Base-by-base conservation (phyloP, 1,140 invertebrate genomes). In the Camponotus floridanus region DNA sequence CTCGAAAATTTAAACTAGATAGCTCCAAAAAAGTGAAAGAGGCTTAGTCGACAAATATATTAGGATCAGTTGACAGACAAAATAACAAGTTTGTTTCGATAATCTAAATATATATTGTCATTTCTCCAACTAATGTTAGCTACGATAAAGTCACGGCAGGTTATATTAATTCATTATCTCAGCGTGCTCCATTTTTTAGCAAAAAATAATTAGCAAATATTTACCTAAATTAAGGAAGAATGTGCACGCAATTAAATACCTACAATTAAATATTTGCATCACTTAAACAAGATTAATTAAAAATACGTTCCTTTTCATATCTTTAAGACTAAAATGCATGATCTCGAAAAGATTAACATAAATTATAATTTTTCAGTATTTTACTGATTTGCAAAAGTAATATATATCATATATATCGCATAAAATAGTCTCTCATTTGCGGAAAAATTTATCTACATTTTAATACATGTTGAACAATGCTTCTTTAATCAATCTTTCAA, bases 1-100 rank as follows among this genome's bases (percentile, higher is more conserved):
- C 31, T 62, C 7, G 8, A 36, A 73, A 73, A 83, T 83, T 83
- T 73, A 61, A 61, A 36, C 61, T 13, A 42, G 51, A 36, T 9
- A 45, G 51, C 39, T 45, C 21, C 3, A 64, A 71, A n/a, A 6
- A 2, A 45, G 26, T 33, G n/a, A 33, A 74, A 61, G 48, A 31
- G 2, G 39, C 18, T 81, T 59, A 83, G 68, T 33, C 26, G 33
- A 71, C 36, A 59, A 81, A 81, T 21, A 31, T 55, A 0, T 3
- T 15, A 15, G 9, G 45, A 64, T 18, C 4, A 78, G 21, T 51
- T 67, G 1, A 67, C 4, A 0, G 15, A 13, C 31, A 9, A 65
- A 51, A 26, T 26, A 45, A 45, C 8, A 45, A 9, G 8, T 39
- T 2, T 68, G 15, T 68, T 36, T 31, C n/a, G 2, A 7, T 55